Evolutionary conservation across 1,140 invertebrate species (phyloP).

Genomic region (Hyposmocoma kahamanoa): DNA sequence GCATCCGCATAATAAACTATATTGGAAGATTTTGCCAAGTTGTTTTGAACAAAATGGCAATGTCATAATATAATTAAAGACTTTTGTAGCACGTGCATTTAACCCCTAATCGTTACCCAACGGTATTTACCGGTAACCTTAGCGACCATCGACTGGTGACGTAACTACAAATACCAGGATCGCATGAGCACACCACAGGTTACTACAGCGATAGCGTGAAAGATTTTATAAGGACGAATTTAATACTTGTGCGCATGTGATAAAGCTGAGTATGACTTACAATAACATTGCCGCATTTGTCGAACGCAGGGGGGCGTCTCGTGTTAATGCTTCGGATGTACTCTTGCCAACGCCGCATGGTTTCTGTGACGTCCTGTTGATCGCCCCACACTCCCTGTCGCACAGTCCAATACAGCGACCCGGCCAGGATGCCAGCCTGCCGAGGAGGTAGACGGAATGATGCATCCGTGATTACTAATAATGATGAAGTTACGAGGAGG

Average conservation of each 20-base stretch:
- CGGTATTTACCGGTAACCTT: slow-evolving; percentile 8
- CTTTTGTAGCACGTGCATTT: no score
- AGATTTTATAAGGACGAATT: no score
- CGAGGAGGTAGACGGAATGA: slow-evolving; percentile 9
- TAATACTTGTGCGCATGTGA: no score
- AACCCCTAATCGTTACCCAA: no score
- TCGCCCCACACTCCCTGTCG: slow-evolving; percentile 65
- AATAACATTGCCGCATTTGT: slow-evolving; percentile 52
- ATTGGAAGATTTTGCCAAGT: no score
- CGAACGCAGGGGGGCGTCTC: slow-evolving; percentile 48
- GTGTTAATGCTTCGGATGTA: slow-evolving; percentile 56
- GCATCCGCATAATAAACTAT: no score
- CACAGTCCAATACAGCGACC: slow-evolving; percentile 59
- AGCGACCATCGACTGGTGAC: slow-evolving; percentile 38
- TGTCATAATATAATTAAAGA: no score
- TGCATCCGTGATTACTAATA: slow-evolving; percentile 35
- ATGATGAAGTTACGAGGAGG: slow-evolving; percentile 42
- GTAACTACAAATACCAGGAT: slow-evolving; percentile 46
- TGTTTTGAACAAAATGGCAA: no score
- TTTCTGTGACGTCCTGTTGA: slow-evolving; percentile 55
- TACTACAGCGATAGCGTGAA: no score
- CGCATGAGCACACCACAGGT: slow-evolving; percentile 27
- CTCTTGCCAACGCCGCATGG: slow-evolving; percentile 55
- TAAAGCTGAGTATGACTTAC: slow-evolving; percentile 39
- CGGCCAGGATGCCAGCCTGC: slow-evolving; percentile 60